These are phyloP conservation scores for Oostethus manadensis DNA, from an alignment of 2,113 vertebrate species.

Conservation along the genomic window DNA sequence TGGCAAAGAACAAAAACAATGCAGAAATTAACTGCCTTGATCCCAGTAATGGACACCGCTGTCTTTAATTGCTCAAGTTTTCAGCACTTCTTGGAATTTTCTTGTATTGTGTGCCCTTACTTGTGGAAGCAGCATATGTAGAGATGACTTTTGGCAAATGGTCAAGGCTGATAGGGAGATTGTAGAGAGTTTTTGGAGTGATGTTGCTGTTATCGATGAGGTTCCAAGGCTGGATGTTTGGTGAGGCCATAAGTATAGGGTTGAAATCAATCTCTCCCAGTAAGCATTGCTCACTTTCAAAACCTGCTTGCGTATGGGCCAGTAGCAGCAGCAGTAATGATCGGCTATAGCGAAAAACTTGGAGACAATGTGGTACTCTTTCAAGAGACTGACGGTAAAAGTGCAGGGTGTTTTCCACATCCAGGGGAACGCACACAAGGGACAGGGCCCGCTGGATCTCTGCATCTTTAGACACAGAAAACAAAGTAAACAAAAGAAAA, in stretches of 20 bases:
- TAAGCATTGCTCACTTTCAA: slow-evolving; percentile 21
- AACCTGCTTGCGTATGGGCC: slow-evolving; percentile 72
- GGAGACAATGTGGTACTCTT: slow-evolving; percentile 71
- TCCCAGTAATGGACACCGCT: background rate
- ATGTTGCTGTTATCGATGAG: slow-evolving; percentile 76
- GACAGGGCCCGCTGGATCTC: slow-evolving; percentile 63
- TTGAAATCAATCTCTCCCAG: slow-evolving; percentile 70
- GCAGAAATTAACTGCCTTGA: background rate
- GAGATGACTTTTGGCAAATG: slow-evolving; percentile 72
- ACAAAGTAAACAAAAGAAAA: background rate
- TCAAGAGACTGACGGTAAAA: slow-evolving; percentile 79
- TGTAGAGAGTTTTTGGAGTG: slow-evolving; percentile 68
- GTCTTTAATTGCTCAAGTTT: background rate
- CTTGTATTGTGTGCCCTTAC: slow-evolving; percentile 66
- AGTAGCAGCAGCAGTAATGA: slow-evolving; percentile 79
- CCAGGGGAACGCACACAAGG: slow-evolving; percentile 80
- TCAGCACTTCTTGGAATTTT: background rate
- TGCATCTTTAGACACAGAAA: slow-evolving; percentile 40
- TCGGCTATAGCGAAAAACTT: slow-evolving; percentile 79
- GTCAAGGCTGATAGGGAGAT: slow-evolving; percentile 69
- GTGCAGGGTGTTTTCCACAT: slow-evolving; percentile 79
- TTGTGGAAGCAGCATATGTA: slow-evolving; percentile 79
- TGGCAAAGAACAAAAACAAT: slow-evolving; percentile 5
- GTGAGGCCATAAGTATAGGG: slow-evolving; percentile 43
- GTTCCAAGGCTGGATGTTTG: slow-evolving; percentile 66